Conservation (phyloP, 2,888 invertebrate genomes). For the Diaphora mendica region DNA sequence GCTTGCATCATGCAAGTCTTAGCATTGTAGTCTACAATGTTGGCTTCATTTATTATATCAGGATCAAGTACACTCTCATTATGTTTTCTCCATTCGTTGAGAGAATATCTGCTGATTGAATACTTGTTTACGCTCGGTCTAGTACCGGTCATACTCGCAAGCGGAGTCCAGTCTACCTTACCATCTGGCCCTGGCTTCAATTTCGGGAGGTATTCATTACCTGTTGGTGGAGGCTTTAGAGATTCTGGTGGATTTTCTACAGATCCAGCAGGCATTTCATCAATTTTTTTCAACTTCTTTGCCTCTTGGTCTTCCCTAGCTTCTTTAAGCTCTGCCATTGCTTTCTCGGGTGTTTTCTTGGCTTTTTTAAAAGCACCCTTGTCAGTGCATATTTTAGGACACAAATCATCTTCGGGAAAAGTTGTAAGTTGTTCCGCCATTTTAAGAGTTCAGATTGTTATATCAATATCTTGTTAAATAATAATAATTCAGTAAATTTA, state of each 20-base stretch:
- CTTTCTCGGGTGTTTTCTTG: slow-evolving; percentile 58
- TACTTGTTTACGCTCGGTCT: slow-evolving; percentile 92
- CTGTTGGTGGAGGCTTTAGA: slow-evolving; percentile 41
- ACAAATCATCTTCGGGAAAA: slow-evolving; percentile 70
- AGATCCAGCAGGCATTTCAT: background rate
- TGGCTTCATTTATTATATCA: slow-evolving; percentile 83
- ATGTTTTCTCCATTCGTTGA: slow-evolving; percentile 90
- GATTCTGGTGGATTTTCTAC: slow-evolving; percentile 36
- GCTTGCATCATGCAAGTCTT: slow-evolving; percentile 88
- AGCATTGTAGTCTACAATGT: slow-evolving; percentile 87
- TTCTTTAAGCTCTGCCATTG: slow-evolving; percentile 52
- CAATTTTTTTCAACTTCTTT: background rate
- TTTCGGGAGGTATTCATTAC: slow-evolving; percentile 65
- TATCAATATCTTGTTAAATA: background rate
- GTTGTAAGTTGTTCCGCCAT: slow-evolving; percentile 51
- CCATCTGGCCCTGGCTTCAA: slow-evolving; percentile 90
- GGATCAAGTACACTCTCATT: slow-evolving; percentile 85
- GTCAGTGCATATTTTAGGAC: slow-evolving; percentile 72
- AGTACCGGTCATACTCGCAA: slow-evolving; percentile 90
- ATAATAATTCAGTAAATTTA: background rate
- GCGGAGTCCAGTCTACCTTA: slow-evolving; percentile 90
- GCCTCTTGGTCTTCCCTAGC: slow-evolving; percentile 38
- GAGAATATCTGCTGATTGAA: slow-evolving; percentile 90
- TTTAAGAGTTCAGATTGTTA: background rate
- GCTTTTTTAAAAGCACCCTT: slow-evolving; percentile 75